Conservation (phyloP, 2,113 vertebrate species). For the Cinclus mexicanus region DNA sequence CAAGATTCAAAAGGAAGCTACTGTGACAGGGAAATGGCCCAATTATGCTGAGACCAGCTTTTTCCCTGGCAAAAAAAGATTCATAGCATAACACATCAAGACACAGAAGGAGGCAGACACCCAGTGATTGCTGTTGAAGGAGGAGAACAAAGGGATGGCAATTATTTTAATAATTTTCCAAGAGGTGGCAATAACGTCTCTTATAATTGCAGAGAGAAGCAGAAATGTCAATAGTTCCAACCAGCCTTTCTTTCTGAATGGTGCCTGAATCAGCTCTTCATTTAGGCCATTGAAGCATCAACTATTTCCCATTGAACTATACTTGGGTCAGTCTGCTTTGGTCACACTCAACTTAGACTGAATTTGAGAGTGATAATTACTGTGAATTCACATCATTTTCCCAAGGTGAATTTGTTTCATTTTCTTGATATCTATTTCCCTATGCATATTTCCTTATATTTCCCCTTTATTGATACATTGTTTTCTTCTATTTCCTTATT, state of each 20-base stretch:
- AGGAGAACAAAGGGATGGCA: conserved; percentile 69
- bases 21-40: conserved; percentile 74
- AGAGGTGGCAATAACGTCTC: conserved; percentile 53
- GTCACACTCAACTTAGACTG: not conserved
- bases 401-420: not conserved
- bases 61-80: conserved; percentile 62
- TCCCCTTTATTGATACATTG: not conserved
- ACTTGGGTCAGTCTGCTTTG: not conserved
- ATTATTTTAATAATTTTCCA: conserved; percentile 73
- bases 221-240: conserved; percentile 71
- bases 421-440: not conserved
- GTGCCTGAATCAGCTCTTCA: conserved; percentile 68
- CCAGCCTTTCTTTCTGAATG: conserved; percentile 40
- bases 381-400: not conserved
- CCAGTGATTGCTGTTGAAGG: conserved; percentile 29
- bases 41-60: conserved; percentile 73
- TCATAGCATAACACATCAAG: conserved; percentile 44
- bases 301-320: conserved; percentile 50
- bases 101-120: conserved; percentile 46
- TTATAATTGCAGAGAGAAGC: conserved; percentile 63
- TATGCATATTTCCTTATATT: not conserved
- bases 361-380: conserved; percentile 10
- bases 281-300: conserved; percentile 53
- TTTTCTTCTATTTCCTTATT: not conserved
- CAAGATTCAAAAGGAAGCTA: conserved; percentile 73